Conservation (phyloP, 2,888 invertebrate genomes). For the Aromia moschata region DNA sequence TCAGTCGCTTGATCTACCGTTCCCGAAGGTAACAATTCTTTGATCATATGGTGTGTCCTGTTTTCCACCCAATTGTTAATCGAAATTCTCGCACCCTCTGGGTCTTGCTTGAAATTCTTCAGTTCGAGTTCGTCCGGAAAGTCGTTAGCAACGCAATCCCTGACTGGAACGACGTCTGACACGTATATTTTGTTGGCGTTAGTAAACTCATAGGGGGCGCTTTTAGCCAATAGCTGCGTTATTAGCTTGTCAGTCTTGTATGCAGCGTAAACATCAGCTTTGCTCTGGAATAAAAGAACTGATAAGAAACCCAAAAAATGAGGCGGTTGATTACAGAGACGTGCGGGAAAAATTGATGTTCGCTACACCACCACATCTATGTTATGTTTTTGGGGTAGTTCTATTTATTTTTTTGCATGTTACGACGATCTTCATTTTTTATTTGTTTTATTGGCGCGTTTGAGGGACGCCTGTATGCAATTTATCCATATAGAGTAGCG, state of each 20-base stretch:
- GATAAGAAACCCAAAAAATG: not conserved
- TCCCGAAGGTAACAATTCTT: conserved; percentile 74
- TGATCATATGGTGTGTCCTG: conserved; percentile 79
- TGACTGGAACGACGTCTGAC: conserved; percentile 67
- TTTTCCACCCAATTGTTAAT: conserved; percentile 85
- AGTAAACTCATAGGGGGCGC: conserved; percentile 75
- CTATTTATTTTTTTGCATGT: too few species aligned
- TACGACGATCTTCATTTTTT: too few species aligned
- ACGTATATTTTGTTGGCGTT: conserved; percentile 84
- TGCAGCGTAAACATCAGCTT: conserved; percentile 76
- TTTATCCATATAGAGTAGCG: too few species aligned
- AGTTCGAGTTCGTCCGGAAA: conserved; percentile 73
- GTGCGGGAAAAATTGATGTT: too few species aligned
- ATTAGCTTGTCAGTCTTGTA: conserved; percentile 76
- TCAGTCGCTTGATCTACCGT: conserved; percentile 72
- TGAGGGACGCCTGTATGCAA: too few species aligned
- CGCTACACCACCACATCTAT: too few species aligned
- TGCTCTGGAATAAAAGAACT: conserved; percentile 64
- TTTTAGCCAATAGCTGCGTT: conserved; percentile 62
- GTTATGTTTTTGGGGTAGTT: too few species aligned
- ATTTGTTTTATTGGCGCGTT: too few species aligned
- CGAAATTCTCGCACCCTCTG: conserved; percentile 67
- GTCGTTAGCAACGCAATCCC: conserved; percentile 73
- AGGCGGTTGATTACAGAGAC: too few species aligned
- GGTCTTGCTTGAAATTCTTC: conserved; percentile 71